A percentile compares a stretch with the other conserved stretches of the same genome.
phyloP scores from a whole-genome alignment of 2,797 vertebrate genomes.

The Lagocephalus sceleratus region DNA sequence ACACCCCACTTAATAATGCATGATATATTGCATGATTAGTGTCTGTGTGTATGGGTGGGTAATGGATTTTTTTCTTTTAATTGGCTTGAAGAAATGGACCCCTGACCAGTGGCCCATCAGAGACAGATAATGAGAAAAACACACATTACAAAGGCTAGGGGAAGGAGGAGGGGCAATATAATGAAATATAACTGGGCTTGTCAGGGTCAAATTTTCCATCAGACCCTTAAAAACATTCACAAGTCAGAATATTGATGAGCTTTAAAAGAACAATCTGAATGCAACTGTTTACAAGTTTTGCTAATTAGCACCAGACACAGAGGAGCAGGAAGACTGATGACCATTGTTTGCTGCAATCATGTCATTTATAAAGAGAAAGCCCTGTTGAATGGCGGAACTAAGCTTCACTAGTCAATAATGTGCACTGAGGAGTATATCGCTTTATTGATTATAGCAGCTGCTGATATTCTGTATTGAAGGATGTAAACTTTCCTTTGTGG shows the following conservation, averaged over 20 bases:
- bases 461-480: too few species aligned
- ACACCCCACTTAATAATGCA: constrained; percentile 59
- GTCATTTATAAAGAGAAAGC: too few species aligned
- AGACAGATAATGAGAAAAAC: constrained; percentile 24
- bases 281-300: neutral
- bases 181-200: constrained; percentile 1
- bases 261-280: too few species aligned
- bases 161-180: neutral
- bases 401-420: too few species aligned
- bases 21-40: constrained; percentile 34
- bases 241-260: too few species aligned
- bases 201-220: neutral
- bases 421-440: too few species aligned
- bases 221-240: neutral
- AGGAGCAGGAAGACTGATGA: too few species aligned
- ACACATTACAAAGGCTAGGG: constrained; percentile 2
- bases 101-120: constrained; percentile 19
- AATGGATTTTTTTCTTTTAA: constrained; percentile 33
- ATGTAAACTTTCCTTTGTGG: too few species aligned
- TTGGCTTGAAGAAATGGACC: constrained; percentile 34
- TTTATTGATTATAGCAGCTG: too few species aligned
- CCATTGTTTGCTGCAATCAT: too few species aligned
- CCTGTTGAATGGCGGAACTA: too few species aligned
- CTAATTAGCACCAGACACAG: neutral
- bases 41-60: constrained; percentile 15